These are phyloP conservation scores for Drosophila neocordata DNA, from an alignment of 1,140 invertebrate species.

Conservation along the genomic window DNA sequence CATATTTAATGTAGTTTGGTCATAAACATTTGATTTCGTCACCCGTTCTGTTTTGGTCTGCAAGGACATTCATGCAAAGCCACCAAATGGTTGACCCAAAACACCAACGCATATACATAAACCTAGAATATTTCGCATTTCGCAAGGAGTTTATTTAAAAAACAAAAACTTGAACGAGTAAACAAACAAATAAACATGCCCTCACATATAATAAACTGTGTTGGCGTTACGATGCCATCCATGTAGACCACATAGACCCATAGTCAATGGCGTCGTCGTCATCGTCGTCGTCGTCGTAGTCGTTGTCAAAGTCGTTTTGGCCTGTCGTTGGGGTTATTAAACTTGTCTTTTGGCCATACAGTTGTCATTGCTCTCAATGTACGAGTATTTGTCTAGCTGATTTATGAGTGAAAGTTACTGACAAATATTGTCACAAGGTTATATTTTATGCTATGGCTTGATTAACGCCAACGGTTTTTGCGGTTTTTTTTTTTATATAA, in stretches of 20 bases:
- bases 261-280: too few relatives aligned
- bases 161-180: conserved; percentile 51
- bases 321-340: conserved; percentile 55
- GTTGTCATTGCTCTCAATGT: conserved; percentile 9
- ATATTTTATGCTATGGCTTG: conserved; percentile 63
- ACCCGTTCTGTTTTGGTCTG: neutral
- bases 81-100: too few relatives aligned
- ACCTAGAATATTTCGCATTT: neutral
- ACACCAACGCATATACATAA: neutral
- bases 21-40: neutral
- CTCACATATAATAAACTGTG: conserved; percentile 24
- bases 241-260: neutral
- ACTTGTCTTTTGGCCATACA: conserved; percentile 51
- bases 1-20: neutral
- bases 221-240: neutral
- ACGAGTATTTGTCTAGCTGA: conserved; percentile 68
- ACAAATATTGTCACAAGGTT: conserved; percentile 66
- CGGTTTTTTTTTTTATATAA: conserved; percentile 27
- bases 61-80: too few relatives aligned
- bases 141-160: conserved; percentile 1
- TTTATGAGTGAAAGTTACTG: conserved; percentile 62
- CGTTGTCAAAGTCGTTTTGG: conserved; percentile 22
- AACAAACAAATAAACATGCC: conserved; percentile 64
- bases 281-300: neutral
- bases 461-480: conserved; percentile 39